Evolutionary conservation across 2,113 vertebrate genomes (phyloP).

Genomic region (Uropsilus gracilis): DNA sequence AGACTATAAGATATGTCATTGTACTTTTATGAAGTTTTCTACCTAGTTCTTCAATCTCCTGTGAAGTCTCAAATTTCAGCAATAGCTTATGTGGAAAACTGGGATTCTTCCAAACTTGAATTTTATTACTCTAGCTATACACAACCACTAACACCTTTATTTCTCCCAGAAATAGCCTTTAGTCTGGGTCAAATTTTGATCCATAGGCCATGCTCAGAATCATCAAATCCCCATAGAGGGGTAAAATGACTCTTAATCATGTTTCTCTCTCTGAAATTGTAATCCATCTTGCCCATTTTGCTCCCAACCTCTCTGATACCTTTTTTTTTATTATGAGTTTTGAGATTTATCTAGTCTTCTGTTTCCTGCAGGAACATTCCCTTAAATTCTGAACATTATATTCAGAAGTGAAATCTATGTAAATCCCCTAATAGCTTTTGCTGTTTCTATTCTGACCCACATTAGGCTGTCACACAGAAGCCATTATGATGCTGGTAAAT

Average conservation of each 20-base stretch:
- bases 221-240: neutral
- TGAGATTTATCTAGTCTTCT: neutral
- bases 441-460: neutral
- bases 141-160: neutral
- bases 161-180: neutral
- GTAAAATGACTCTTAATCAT: neutral
- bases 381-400: neutral
- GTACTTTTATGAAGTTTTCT: conserved; percentile 6
- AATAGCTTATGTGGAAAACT: conserved; percentile 8
- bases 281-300: neutral
- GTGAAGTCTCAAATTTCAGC: neutral
- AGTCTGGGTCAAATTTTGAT: neutral
- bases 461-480: neutral
- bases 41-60: neutral
- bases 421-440: neutral
- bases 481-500: neutral
- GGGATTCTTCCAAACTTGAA: neutral
- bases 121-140: neutral
- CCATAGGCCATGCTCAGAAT: neutral
- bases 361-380: neutral
- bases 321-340: neutral
- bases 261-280: neutral
- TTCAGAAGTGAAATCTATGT: conserved; percentile 3
- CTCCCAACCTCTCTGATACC: neutral
- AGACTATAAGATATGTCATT: conserved; percentile 20